Percentiles rank a stretch among this genome's conserved stretches.
These are phyloP conservation scores for Camelus dromedarius DNA, from an alignment of 2,113 vertebrate species.

Conservation along the genomic window DNA sequence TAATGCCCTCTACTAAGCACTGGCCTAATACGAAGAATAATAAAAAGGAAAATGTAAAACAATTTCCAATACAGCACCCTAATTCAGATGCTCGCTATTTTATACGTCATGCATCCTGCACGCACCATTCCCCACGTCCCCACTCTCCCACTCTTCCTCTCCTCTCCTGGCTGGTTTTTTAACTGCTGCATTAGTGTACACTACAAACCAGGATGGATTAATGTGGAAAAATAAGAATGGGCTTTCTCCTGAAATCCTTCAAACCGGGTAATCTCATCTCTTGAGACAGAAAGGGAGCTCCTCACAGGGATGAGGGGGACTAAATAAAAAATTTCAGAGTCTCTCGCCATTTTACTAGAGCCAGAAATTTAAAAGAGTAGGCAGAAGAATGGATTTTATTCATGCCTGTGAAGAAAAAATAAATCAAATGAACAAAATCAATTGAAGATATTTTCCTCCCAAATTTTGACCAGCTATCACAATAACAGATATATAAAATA, in stretches of 20 bases:
- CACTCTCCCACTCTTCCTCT: not conserved
- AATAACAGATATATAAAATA: not conserved
- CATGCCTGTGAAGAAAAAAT: not conserved
- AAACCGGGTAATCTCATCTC: not conserved
- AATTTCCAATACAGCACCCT: not conserved
- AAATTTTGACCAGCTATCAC: not conserved
- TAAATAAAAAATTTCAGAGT: not conserved
- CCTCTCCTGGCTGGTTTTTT: not conserved
- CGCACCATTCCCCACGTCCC: not conserved
- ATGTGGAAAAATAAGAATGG: not conserved
- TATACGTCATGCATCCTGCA: not conserved
- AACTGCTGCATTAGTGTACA: not conserved
- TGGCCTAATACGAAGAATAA: not conserved
- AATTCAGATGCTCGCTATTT: not conserved
- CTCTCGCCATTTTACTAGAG: not conserved
- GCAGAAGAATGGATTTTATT: not conserved
- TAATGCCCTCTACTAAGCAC: not conserved
- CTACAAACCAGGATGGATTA: not conserved
- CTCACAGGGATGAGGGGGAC: not conserved
- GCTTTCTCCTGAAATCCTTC: not conserved
- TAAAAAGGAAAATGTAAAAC: not conserved
- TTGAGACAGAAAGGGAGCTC: not conserved
- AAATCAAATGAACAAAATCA: slow-evolving; percentile 7
- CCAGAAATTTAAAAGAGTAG: not conserved
- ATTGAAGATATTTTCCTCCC: not conserved